Percentiles rank a stretch among this genome's conserved stretches.
phyloP scores from a whole-genome alignment of 1,140 invertebrate genomes.

The Diabrotica undecimpunctata region DNA sequence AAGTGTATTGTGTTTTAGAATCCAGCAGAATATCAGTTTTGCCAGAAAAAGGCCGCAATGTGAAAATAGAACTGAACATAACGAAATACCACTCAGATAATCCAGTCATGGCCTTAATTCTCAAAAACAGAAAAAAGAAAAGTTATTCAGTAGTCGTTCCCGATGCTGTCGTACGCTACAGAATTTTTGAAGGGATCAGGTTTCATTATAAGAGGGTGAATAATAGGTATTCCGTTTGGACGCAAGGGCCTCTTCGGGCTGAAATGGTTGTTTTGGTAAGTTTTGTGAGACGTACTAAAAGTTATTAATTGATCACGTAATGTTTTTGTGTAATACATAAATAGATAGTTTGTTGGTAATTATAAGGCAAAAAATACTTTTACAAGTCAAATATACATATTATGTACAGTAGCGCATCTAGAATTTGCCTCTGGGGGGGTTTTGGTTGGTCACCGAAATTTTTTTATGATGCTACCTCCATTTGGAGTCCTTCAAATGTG shows the following conservation, averaged over 20 bases:
- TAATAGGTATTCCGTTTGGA: slow-evolving; percentile 51
- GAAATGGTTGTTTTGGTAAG: slow-evolving; percentile 60
- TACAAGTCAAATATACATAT: too few species aligned
- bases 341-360: too few species aligned
- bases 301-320: neutral
- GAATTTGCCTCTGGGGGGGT: too few species aligned
- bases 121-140: slow-evolving; percentile 47
- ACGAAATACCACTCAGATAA: slow-evolving; percentile 22
- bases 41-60: slow-evolving; percentile 42
- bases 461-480: too few species aligned
- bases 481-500: too few species aligned
- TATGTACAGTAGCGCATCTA: too few species aligned
- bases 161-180: slow-evolving; percentile 37
- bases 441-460: too few species aligned
- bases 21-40: slow-evolving; percentile 53
- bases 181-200: slow-evolving; percentile 51
- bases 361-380: too few species aligned
- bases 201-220: slow-evolving; percentile 54
- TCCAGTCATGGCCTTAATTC: slow-evolving; percentile 42
- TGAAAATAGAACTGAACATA: slow-evolving; percentile 38
- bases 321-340: slow-evolving; percentile 4
- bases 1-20: slow-evolving; percentile 42
- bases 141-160: slow-evolving; percentile 41
- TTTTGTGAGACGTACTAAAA: neutral
- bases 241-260: slow-evolving; percentile 55